Conservation (phyloP, 2,888 invertebrate species). For the Himalopsyche anomala region DNA sequence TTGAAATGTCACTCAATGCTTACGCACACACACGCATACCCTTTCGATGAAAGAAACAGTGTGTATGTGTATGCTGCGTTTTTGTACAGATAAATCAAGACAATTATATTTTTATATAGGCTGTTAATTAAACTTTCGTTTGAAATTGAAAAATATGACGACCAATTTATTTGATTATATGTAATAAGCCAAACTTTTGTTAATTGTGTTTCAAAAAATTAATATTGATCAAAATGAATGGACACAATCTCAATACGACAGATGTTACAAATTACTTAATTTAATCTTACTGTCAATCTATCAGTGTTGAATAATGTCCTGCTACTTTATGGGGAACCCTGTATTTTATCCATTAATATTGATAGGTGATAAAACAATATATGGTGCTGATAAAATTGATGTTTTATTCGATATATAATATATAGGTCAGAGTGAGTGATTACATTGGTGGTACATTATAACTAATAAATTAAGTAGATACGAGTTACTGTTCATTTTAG, state of each 20-base stretch:
- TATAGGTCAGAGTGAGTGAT: background rate
- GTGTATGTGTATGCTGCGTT: too few species aligned
- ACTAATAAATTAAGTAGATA: background rate
- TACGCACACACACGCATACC: too few species aligned
- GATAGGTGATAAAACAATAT: slow-evolving; percentile 6
- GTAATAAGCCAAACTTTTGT: background rate
- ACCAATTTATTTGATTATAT: background rate
- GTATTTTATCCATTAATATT: slow-evolving; percentile 1
- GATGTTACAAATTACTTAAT: background rate
- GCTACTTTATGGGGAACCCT: background rate
- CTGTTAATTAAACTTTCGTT: too few species aligned
- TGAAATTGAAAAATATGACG: too few species aligned
- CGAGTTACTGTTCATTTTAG: too few species aligned
- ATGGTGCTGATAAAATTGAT: background rate
- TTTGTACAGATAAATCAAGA: too few species aligned
- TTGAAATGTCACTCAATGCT: too few species aligned
- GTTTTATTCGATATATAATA: background rate
- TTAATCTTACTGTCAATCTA: background rate
- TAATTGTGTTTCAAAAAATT: background rate
- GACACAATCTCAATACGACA: background rate
- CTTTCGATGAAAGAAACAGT: too few species aligned
- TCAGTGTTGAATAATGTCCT: background rate
- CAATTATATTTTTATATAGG: too few species aligned
- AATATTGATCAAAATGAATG: background rate
- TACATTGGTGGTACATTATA: background rate